Conservation (phyloP, 2,113 vertebrate species). For the Phaethornis superciliosus region DNA sequence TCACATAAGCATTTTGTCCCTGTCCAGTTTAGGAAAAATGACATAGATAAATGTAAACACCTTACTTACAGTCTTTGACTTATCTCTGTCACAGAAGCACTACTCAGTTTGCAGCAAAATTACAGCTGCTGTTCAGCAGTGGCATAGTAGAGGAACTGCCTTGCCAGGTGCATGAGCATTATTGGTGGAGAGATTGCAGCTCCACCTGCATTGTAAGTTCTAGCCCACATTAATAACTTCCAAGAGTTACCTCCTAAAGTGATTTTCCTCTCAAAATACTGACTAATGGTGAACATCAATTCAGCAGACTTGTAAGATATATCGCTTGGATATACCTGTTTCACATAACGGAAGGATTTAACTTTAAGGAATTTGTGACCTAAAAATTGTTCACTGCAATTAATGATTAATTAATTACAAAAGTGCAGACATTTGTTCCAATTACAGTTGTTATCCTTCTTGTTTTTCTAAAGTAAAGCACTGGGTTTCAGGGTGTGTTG, state of each 20-base stretch:
- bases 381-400: conserved; percentile 39
- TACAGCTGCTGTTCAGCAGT: neutral
- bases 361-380: conserved; percentile 8
- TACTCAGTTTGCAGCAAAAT: neutral
- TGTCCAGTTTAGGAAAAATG: neutral
- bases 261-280: conserved; percentile 41
- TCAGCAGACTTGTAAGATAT: neutral
- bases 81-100: neutral
- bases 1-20: neutral
- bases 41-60: neutral
- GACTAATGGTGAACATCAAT: conserved; percentile 12
- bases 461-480: neutral
- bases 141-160: neutral
- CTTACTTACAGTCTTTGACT: neutral
- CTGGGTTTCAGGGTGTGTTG: neutral
- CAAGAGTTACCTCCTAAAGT: neutral
- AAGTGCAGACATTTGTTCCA: neutral
- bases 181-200: neutral
- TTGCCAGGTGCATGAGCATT: neutral
- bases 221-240: neutral
- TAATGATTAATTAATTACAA: conserved; percentile 1
- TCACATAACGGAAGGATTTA: conserved; percentile 7
- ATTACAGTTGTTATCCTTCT: neutral
- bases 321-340: neutral
- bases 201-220: conserved; percentile 8